Evolutionary conservation across 2,888 invertebrate genomes (phyloP).

Genomic region (Elmis aenea): DNA sequence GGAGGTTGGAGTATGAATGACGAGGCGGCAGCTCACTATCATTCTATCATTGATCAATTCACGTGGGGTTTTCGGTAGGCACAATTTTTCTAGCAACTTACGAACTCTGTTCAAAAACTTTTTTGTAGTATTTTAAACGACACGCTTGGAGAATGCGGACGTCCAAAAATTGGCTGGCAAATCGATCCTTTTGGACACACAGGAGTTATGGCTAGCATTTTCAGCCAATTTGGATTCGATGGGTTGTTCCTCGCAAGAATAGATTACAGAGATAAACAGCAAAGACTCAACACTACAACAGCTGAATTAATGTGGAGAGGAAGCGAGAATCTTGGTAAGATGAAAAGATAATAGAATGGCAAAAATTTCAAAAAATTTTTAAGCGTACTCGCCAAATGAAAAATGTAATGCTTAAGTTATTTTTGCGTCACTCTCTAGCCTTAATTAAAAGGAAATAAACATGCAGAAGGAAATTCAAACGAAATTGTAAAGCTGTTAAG

Average conservation of each 20-base stretch:
- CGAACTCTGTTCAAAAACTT: background rate
- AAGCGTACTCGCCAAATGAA: too few relatives aligned
- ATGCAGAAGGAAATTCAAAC: too few relatives aligned
- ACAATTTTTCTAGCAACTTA: too few relatives aligned
- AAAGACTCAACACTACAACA: constrained; percentile 53
- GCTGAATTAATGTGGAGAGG: constrained; percentile 71
- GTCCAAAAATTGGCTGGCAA: constrained; percentile 77
- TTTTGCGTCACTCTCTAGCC: too few relatives aligned
- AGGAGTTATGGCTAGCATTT: constrained; percentile 61
- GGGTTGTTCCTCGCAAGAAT: constrained; percentile 67
- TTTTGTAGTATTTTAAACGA: constrained; percentile 56
- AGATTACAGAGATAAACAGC: constrained; percentile 60
- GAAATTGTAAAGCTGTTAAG: too few relatives aligned
- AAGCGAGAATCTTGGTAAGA: constrained; percentile 52
- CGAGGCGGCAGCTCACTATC: constrained; percentile 64
- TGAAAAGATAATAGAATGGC: too few relatives aligned
- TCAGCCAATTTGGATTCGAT: constrained; percentile 65
- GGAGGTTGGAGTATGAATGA: constrained; percentile 60
- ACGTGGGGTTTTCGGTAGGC: constrained; percentile 63
- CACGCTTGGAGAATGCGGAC: constrained; percentile 67
- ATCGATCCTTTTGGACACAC: constrained; percentile 84
- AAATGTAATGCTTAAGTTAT: too few relatives aligned
- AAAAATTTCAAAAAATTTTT: too few relatives aligned
- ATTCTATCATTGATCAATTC: constrained; percentile 66
- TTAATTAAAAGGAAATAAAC: too few relatives aligned